Evolutionary conservation across 2,113 vertebrate genomes (phyloP).

Genomic region (Crocuta crocuta): DNA sequence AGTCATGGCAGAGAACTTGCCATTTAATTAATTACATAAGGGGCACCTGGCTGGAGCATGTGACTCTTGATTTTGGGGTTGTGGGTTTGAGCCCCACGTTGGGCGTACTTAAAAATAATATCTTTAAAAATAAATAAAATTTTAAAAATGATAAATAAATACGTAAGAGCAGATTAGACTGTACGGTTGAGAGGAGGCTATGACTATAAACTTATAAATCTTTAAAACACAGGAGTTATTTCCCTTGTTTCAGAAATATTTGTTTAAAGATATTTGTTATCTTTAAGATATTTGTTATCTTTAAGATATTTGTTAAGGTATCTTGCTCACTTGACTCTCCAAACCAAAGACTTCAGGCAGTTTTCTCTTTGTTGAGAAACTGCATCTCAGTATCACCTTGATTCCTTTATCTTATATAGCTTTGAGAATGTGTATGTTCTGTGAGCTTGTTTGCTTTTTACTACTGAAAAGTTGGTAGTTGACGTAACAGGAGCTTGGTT

Average conservation of each 20-base stretch:
- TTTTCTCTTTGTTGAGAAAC: slow-evolving; percentile 24
- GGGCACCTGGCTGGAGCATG: not conserved
- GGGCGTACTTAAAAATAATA: not conserved
- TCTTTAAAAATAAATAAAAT: not conserved
- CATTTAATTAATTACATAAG: not conserved
- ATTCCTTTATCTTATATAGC: not conserved
- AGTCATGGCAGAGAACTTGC: not conserved
- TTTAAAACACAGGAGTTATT: not conserved
- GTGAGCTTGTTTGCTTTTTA: not conserved
- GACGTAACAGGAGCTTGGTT: not conserved
- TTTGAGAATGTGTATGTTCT: not conserved
- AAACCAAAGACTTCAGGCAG: not conserved
- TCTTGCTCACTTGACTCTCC: not conserved
- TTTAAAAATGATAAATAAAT: not conserved
- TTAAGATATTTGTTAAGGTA: not conserved
- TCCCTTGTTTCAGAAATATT: not conserved
- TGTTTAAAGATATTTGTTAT: not conserved
- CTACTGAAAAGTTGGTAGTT: not conserved
- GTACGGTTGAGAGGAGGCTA: not conserved
- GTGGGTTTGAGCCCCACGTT: not conserved
- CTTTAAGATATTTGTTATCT: not conserved
- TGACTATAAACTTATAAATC: not conserved
- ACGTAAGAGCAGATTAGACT: not conserved
- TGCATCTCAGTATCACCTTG: not conserved
- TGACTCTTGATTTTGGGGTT: not conserved